These are phyloP conservation scores for Corythoichthys intestinalis DNA, from an alignment of 2,113 vertebrate species.

Conservation along the genomic window DNA sequence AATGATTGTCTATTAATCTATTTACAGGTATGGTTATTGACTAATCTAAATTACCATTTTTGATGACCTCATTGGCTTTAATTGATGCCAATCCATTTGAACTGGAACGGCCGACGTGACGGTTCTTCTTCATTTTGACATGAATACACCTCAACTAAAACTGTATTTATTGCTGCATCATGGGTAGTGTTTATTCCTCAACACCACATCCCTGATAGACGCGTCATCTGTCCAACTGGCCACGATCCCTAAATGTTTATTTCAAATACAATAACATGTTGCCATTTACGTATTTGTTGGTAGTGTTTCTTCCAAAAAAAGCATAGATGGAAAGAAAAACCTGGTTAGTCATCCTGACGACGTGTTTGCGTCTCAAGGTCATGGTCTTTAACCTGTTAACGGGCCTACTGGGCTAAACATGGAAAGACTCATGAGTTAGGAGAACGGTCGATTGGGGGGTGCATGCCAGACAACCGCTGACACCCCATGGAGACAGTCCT, in stretches of 20 bases:
- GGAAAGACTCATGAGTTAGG: slow-evolving; percentile 27
- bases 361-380: slow-evolving; percentile 56
- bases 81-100: too few relatives aligned
- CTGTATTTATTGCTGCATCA: too few relatives aligned
- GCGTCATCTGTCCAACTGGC: too few relatives aligned
- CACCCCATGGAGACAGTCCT: slow-evolving; percentile 63
- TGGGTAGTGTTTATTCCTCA: too few relatives aligned
- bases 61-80: too few relatives aligned
- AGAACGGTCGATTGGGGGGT: neutral
- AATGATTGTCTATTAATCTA: too few relatives aligned
- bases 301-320: neutral
- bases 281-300: neutral
- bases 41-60: too few relatives aligned
- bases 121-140: too few relatives aligned
- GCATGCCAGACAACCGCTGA: slow-evolving; percentile 62
- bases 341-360: slow-evolving; percentile 44
- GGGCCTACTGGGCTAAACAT: slow-evolving; percentile 41
- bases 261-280: neutral
- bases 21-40: too few relatives aligned
- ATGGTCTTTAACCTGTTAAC: slow-evolving; percentile 53
- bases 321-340: slow-evolving; percentile 46
- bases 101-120: too few relatives aligned
- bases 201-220: too few relatives aligned
- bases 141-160: too few relatives aligned
- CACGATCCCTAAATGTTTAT: neutral